Evolutionary conservation across 2,888 invertebrate species (phyloP).

Genomic region (Drosophila rellima): DNA sequence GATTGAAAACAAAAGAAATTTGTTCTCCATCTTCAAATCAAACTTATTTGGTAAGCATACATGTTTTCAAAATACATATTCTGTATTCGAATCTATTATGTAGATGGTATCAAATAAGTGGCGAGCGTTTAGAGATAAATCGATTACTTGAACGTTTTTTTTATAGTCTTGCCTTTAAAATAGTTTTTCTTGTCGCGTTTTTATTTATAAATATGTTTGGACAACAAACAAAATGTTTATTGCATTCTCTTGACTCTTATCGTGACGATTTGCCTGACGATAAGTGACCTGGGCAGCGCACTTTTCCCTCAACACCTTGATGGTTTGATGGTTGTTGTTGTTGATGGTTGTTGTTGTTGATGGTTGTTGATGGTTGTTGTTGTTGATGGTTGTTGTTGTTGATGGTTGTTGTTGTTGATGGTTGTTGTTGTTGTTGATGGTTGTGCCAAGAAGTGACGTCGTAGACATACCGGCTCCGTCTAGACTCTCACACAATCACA

Average conservation of each 20-base stretch:
- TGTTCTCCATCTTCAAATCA: no score
- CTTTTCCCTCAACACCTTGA: slow-evolving; percentile 1
- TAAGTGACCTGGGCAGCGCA: slow-evolving; percentile 35
- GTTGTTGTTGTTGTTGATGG: background rate
- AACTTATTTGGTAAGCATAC: no score
- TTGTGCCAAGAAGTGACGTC: slow-evolving; percentile 5
- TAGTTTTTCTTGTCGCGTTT: slow-evolving; percentile 8
- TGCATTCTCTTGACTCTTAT: slow-evolving; percentile 43
- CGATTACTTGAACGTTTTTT: no score
- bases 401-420: no score
- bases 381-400: no score
- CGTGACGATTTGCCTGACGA: slow-evolving; percentile 32
- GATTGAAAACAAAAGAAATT: no score
- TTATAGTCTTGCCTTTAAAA: slow-evolving; percentile 1
- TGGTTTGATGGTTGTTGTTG: background rate
- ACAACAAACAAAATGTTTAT: slow-evolving; percentile 23
- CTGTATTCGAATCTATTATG: no score
- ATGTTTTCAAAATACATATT: no score
- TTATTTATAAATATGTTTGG: slow-evolving; percentile 27
- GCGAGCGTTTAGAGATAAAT: no score
- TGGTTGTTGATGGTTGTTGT: no score
- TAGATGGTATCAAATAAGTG: no score
- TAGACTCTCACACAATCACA: slow-evolving; percentile 20
- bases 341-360: no score
- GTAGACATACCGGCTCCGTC: slow-evolving; percentile 47